Percentiles rank a stretch among this genome's conserved stretches.
phyloP scores from a whole-genome alignment of 1,140 invertebrate genomes.

The Drosophila nigrodunni region DNA sequence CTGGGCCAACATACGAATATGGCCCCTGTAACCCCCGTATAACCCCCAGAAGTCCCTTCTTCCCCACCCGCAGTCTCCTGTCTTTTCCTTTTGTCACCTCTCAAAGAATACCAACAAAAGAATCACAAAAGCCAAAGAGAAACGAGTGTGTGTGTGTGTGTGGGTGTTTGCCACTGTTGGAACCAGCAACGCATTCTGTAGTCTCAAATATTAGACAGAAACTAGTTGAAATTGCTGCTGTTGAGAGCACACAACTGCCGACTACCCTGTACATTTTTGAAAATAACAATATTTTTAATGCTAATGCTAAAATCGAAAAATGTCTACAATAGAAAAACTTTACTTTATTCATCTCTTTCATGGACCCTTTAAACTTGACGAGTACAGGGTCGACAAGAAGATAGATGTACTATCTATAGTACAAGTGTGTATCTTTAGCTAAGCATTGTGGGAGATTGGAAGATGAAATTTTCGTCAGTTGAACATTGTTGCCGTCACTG shows the following conservation, averaged over 20 bases:
- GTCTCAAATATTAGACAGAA: slow-evolving; percentile 36
- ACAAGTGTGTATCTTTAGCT: slow-evolving; percentile 27
- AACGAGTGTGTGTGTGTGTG: slow-evolving; percentile 1
- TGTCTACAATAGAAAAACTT: neutral
- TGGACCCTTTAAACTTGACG: neutral
- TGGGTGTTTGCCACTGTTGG: slow-evolving; percentile 32
- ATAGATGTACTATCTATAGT: slow-evolving; percentile 39
- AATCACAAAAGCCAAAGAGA: slow-evolving; percentile 39
- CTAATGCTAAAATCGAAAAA: neutral
- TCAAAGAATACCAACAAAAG: slow-evolving; percentile 46
- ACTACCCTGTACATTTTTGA: too few relatives aligned
- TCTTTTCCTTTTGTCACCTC: slow-evolving; percentile 20
- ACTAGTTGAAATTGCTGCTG: too few relatives aligned
- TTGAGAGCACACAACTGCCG: too few relatives aligned
- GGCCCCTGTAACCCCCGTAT: too few relatives aligned
- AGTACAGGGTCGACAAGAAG: neutral
- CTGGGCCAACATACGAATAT: slow-evolving; percentile 22
- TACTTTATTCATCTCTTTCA: too few relatives aligned
- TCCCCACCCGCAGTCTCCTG: slow-evolving; percentile 9
- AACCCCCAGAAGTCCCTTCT: too few relatives aligned
- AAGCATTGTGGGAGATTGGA: slow-evolving; percentile 38
- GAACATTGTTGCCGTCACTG: slow-evolving; percentile 43
- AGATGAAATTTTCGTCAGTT: slow-evolving; percentile 12
- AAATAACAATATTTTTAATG: too few relatives aligned
- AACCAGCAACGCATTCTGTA: slow-evolving; percentile 53